These are phyloP conservation scores for Cheirogaleus medius DNA, from an alignment of 2,113 vertebrate species.

Conservation along the genomic window DNA sequence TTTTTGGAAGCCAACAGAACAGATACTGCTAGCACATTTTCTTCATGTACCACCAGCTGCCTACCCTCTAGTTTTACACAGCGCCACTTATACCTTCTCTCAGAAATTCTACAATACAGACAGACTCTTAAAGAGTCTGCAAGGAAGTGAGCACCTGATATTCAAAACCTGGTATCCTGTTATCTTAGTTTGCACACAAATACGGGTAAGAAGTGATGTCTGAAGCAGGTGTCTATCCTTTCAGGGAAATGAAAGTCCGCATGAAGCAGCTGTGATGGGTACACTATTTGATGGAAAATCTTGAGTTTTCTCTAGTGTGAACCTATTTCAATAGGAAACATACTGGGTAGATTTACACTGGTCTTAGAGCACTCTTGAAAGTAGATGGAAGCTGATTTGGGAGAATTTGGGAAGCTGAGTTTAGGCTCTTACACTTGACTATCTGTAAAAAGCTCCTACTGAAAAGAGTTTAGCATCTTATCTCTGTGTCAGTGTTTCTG, in stretches of 20 bases:
- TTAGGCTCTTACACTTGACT: background rate
- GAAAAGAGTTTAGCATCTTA: slow-evolving; percentile 15
- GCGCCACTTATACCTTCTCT: background rate
- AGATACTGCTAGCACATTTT: background rate
- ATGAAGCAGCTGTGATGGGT: background rate
- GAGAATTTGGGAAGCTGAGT: background rate
- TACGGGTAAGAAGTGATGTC: background rate
- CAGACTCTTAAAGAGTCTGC: background rate
- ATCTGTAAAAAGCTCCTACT: background rate
- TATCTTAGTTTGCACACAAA: slow-evolving; percentile 17
- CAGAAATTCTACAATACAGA: background rate
- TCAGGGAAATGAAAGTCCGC: slow-evolving; percentile 23
- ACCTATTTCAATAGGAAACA: background rate
- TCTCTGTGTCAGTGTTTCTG: background rate
- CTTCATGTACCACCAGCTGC: background rate
- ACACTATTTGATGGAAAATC: background rate
- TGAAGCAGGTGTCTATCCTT: slow-evolving; percentile 24
- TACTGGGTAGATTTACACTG: background rate
- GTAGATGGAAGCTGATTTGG: background rate
- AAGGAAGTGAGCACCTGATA: background rate
- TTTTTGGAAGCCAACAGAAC: background rate
- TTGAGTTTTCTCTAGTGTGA: background rate
- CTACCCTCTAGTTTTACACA: background rate
- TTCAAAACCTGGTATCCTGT: slow-evolving; percentile 7
- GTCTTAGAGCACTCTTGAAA: background rate